These are phyloP conservation scores for Sapayoa aenigma DNA, from an alignment of 2,113 vertebrate genomes.

Conservation along the genomic window DNA sequence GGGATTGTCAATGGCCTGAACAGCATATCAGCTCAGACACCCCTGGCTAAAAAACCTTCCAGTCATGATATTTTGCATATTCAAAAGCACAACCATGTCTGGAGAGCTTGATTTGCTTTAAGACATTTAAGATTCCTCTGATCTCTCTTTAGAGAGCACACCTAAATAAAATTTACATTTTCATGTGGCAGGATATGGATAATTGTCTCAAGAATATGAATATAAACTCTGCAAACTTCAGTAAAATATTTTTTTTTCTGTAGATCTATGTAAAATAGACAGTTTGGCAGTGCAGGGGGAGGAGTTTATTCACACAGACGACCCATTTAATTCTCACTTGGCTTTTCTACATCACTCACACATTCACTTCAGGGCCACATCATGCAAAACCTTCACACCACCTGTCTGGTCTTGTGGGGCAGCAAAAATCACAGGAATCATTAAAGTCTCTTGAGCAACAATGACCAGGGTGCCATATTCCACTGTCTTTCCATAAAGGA, in stretches of 20 bases:
- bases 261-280: background rate
- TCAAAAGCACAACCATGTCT: constrained; percentile 15
- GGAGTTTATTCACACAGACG: background rate
- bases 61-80: constrained; percentile 21
- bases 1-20: background rate
- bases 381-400: background rate
- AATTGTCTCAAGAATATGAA: background rate
- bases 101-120: constrained; percentile 21
- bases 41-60: background rate
- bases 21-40: background rate
- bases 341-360: background rate
- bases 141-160: constrained; percentile 47
- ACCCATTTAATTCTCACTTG: background rate
- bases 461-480: background rate
- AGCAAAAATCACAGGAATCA: background rate
- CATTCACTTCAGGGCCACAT: background rate
- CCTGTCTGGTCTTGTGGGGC: background rate
- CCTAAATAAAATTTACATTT: constrained; percentile 36
- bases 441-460: background rate
- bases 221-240: background rate
- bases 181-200: background rate
- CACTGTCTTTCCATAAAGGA: background rate
- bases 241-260: background rate
- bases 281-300: background rate
- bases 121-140: constrained; percentile 49